A percentile compares a stretch with the other conserved stretches of the same genome.
Evolutionary conservation across 2,113 vertebrate species (phyloP).

Genomic region (Megaleporinus macrocephalus): DNA sequence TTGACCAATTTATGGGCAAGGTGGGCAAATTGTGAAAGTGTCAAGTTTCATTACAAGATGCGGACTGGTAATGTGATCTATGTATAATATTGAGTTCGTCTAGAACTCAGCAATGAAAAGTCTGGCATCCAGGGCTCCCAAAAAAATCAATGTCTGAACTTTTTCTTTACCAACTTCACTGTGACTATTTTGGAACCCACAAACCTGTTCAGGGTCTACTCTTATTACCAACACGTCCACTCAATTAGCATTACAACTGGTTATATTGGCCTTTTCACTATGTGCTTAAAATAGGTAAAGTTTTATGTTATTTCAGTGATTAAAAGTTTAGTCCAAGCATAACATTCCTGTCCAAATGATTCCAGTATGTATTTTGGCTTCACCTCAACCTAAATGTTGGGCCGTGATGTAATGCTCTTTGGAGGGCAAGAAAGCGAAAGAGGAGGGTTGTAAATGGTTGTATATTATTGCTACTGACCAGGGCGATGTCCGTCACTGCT

Average conservation of each 20-base stretch:
- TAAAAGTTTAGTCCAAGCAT: slow-evolving; percentile 17
- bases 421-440: slow-evolving; percentile 11
- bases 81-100: too few species aligned
- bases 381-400: neutral
- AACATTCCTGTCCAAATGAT: slow-evolving; percentile 7
- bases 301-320: slow-evolving; percentile 41
- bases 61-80: too few species aligned
- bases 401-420: slow-evolving; percentile 41
- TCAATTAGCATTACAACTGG: slow-evolving; percentile 7
- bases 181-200: neutral
- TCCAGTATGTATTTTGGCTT: neutral
- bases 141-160: too few species aligned
- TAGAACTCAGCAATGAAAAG: too few species aligned
- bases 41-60: too few species aligned
- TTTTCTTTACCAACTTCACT: neutral
- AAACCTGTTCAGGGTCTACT: neutral
- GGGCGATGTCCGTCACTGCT: slow-evolving; percentile 7
- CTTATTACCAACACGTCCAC: neutral
- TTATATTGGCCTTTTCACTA: neutral
- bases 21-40: too few species aligned
- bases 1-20: too few species aligned
- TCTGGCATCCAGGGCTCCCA: too few species aligned
- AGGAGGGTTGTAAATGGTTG: slow-evolving; percentile 7
- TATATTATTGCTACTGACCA: slow-evolving; percentile 22
- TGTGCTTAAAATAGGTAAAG: neutral